A percentile compares a stretch with the other conserved stretches of the same genome.
phyloP scores from a whole-genome alignment of 2,113 vertebrate species.

The Mungos mungo region DNA sequence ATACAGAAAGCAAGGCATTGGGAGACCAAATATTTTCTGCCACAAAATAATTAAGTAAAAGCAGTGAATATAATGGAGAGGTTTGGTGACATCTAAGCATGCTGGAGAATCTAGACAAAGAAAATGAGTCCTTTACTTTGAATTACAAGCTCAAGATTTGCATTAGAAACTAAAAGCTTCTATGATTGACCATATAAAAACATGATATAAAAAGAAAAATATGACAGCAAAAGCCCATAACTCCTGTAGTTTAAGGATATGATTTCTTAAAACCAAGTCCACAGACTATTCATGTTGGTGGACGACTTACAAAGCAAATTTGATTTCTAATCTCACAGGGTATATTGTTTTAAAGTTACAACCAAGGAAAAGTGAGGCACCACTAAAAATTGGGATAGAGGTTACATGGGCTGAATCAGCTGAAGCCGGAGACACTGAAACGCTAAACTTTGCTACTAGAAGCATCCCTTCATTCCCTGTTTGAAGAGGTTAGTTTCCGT shows the following conservation, averaged over 20 bases:
- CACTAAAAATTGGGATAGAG: neutral
- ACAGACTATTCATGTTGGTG: neutral
- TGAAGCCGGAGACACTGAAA: neutral
- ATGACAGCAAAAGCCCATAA: neutral
- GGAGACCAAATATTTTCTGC: neutral
- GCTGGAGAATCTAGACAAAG: neutral
- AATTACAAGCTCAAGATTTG: neutral
- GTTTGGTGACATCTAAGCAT: neutral
- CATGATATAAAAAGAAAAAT: neutral
- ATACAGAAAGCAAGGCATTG: neutral
- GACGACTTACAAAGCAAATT: neutral
- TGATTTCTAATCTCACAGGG: neutral
- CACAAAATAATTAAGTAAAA: neutral
- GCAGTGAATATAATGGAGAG: neutral
- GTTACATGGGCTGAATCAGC: neutral
- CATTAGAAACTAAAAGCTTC: neutral
- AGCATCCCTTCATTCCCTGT: neutral
- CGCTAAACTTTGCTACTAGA: neutral
- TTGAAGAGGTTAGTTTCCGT: neutral
- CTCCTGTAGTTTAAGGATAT: neutral
- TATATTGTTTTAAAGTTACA: slow-evolving; percentile 10
- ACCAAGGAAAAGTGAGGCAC: neutral
- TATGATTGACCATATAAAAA: neutral
- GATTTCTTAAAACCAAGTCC: neutral
- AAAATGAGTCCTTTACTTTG: neutral